Evolutionary conservation across 2,797 vertebrate species (phyloP), one percentile per base, ranked within the genome.

Genomic region (Paedocypris micromegethes): DNA sequence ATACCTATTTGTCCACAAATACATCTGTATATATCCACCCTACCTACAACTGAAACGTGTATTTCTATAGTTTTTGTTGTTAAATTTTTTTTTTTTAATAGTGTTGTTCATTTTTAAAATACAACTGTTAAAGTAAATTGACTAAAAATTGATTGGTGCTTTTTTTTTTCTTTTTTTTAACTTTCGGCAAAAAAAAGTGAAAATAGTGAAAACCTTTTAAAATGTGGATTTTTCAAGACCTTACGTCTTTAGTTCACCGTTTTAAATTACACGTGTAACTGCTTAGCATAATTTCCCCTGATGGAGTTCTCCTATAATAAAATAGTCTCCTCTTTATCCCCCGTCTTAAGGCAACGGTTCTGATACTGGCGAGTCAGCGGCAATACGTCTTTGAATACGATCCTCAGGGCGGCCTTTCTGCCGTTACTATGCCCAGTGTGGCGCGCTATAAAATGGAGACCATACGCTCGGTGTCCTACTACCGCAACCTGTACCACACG

Each of bases 341-440:
- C 42, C 2, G 6, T 7, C 4, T 53, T 65, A 2, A 99, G 97
- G 97, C 96, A 77, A 95, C 97, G 92, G 95, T 98, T 64, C 91
- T 99, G 56, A 91, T 98, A 83, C 93, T 99, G 49, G 95, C 96
- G 78, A 99, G 97, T 86, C 97, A 99, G 81, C 88, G 96, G 54
- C 97, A 98, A 83, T 99, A 99, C 83, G 97, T 97, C 84, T 99
- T 99, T 3, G 95, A 98, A 64, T 97, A 94, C 0, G 95, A 99
- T 77, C 85, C 92, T 73, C 84, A 95, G 84, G 96, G 98, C 75
- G 91, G 94, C 6, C 92, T 99, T 5, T 93, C 93, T 0, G 96
- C 96, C 65, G 90, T 99, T 82, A 96, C 95, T 46, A 98, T 99
- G 97, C 97, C 97, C 68, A 99, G 96, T 0, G 93, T 99, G 37